Evolutionary conservation across 1,140 invertebrate species (phyloP).

Genomic region (Drosophila bipectinata): DNA sequence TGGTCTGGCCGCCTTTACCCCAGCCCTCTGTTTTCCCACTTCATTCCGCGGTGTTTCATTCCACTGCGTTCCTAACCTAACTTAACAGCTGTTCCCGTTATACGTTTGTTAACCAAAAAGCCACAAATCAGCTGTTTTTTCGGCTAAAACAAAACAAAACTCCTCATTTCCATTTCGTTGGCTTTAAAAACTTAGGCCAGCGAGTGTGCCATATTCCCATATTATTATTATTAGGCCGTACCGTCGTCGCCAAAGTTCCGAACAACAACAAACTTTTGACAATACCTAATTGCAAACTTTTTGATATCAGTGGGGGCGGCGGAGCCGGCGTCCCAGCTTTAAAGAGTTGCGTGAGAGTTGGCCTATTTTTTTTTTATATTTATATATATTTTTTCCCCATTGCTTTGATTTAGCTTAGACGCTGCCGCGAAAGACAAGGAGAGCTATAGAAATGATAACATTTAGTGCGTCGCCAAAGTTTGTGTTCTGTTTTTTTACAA

Average conservation of each 20-base stretch:
- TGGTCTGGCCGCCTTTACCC: slow-evolving; percentile 42
- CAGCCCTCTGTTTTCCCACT: neutral
- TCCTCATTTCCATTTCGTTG: slow-evolving; percentile 10
- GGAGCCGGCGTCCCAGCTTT: slow-evolving; percentile 40
- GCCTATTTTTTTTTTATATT: slow-evolving; percentile 56
- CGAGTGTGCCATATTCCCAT: slow-evolving; percentile 38
- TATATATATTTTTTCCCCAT: neutral
- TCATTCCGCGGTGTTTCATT: neutral
- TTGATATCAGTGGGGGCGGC: slow-evolving; percentile 47
- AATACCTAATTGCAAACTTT: slow-evolving; percentile 82
- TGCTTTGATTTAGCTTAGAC: slow-evolving; percentile 57
- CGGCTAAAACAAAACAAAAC: neutral
- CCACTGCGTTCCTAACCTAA: slow-evolving; percentile 4
- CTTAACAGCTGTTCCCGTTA: slow-evolving; percentile 23
- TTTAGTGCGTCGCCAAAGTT: slow-evolving; percentile 81
- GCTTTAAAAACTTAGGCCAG: slow-evolving; percentile 52
- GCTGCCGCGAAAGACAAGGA: slow-evolving; percentile 46
- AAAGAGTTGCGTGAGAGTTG: slow-evolving; percentile 65
- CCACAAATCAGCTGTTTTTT: slow-evolving; percentile 54
- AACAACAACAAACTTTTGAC: slow-evolving; percentile 76
- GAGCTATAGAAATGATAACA: slow-evolving; percentile 69
- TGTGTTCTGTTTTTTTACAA: slow-evolving; percentile 14
- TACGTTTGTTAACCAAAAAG: slow-evolving; percentile 6
- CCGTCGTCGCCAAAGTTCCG: slow-evolving; percentile 70
- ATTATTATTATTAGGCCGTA: slow-evolving; percentile 70